Conservation (phyloP, 2,888 invertebrate species). For the Diadegma fenestrale region DNA sequence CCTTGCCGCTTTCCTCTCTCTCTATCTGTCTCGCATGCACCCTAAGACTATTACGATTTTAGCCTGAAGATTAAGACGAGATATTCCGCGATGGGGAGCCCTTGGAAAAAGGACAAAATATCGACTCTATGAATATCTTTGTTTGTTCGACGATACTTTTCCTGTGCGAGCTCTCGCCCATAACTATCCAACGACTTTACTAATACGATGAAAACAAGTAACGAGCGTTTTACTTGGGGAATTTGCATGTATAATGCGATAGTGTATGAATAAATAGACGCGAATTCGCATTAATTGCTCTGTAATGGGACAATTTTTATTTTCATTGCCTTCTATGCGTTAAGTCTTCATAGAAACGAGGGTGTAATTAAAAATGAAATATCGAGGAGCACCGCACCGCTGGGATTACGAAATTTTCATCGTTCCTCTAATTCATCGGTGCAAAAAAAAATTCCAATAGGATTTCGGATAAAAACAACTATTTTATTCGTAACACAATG, state of each 20-base stretch:
- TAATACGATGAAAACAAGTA: constrained; percentile 31
- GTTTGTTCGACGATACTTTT: constrained; percentile 18
- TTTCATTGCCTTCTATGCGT: constrained; percentile 12
- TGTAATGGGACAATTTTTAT: constrained; percentile 14
- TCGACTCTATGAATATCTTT: neutral
- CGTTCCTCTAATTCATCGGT: neutral
- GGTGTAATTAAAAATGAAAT: constrained; percentile 13
- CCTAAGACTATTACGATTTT: constrained; percentile 27
- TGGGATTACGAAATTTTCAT: constrained; percentile 4
- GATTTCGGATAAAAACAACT: neutral
- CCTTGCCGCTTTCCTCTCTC: constrained; percentile 27
- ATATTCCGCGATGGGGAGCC: constrained; percentile 35
- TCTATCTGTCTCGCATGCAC: constrained; percentile 23
- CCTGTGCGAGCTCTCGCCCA: neutral
- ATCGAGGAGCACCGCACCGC: neutral
- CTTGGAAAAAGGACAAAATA: neutral
- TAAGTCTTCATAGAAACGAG: neutral
- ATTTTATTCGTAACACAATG: constrained; percentile 3
- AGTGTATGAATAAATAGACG: neutral
- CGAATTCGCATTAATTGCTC: constrained; percentile 10
- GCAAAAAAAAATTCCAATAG: neutral
- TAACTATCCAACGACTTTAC: constrained; percentile 14
- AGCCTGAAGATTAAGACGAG: constrained; percentile 52
- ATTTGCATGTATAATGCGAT: constrained; percentile 12
- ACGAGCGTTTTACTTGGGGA: neutral